Conservation (phyloP, 1,140 invertebrate genomes). For the Centruroides vittatus region DNA sequence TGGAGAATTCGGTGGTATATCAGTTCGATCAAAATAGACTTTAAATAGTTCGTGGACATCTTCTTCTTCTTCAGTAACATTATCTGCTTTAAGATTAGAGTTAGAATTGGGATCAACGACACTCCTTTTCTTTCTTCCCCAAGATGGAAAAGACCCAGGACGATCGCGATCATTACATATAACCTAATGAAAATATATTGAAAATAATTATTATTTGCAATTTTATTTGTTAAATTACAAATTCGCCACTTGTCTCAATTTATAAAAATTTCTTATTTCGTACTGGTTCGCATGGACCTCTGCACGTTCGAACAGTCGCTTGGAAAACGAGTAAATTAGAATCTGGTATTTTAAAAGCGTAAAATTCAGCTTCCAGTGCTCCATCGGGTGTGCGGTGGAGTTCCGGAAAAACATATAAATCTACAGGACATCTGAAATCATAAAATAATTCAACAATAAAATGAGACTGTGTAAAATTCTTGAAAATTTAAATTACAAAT, state of each 20-base stretch:
- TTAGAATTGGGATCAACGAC: not conserved
- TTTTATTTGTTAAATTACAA: not conserved
- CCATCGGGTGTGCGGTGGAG: constrained; percentile 68
- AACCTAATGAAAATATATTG: constrained; percentile 6
- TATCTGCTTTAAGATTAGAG: constrained; percentile 1
- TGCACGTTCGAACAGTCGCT: constrained; percentile 73
- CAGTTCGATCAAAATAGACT: constrained; percentile 21
- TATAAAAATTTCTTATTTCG: constrained; percentile 4
- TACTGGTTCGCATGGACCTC: constrained; percentile 74
- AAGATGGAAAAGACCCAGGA: constrained; percentile 21
- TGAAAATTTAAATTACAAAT: too few species aligned
- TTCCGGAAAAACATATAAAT: constrained; percentile 81
- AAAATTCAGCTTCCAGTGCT: constrained; percentile 75
- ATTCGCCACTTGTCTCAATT: too few species aligned
- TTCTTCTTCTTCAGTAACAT: constrained; percentile 15
- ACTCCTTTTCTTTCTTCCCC: constrained; percentile 18
- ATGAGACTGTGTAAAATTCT: too few species aligned
- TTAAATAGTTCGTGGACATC: constrained; percentile 22
- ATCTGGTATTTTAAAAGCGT: constrained; percentile 88
- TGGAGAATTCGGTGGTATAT: constrained; percentile 15
- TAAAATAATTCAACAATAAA: too few species aligned
- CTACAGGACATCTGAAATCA: constrained; percentile 59
- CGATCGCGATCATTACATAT: constrained; percentile 19
- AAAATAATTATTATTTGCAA: not conserved
- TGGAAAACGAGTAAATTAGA: constrained; percentile 88